Evolutionary conservation across 1,140 invertebrate genomes (phyloP).

Genomic region (Drosophila teissieri): DNA sequence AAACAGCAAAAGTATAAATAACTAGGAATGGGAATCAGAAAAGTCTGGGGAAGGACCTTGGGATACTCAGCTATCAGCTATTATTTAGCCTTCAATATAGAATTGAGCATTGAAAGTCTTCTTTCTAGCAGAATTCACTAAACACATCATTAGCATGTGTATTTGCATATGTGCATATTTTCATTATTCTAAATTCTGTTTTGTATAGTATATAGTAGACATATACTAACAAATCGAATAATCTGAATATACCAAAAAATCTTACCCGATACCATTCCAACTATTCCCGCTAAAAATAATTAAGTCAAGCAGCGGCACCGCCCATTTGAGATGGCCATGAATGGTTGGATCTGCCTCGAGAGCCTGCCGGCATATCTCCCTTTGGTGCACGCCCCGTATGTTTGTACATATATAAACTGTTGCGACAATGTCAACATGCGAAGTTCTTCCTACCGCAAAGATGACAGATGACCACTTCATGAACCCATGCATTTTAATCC

Average conservation of each 20-base stretch:
- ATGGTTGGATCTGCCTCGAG: constrained; percentile 15
- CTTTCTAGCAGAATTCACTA: too few relatives aligned
- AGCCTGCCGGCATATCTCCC: background rate
- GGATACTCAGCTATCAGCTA: background rate
- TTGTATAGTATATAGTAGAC: too few relatives aligned
- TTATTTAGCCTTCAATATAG: too few relatives aligned
- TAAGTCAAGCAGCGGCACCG: constrained; percentile 4
- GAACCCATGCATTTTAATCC: constrained; percentile 83
- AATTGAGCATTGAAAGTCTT: too few relatives aligned
- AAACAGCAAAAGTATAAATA: constrained; percentile 44
- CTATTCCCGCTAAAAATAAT: constrained; percentile 13
- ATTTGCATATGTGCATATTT: too few relatives aligned
- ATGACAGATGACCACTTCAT: constrained; percentile 83
- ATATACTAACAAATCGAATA: too few relatives aligned
- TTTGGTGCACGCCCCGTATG: constrained; percentile 5
- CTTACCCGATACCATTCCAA: background rate
- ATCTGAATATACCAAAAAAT: background rate
- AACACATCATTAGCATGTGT: too few relatives aligned
- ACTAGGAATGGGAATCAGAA: background rate
- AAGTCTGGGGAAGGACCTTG: background rate
- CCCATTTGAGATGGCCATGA: constrained; percentile 10
- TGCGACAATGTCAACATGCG: constrained; percentile 82
- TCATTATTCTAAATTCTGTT: too few relatives aligned
- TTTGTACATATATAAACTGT: constrained; percentile 66
- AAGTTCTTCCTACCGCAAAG: constrained; percentile 82